Conservation (phyloP, 2,888 invertebrate species). For the Caenorhabditis afra region DNA sequence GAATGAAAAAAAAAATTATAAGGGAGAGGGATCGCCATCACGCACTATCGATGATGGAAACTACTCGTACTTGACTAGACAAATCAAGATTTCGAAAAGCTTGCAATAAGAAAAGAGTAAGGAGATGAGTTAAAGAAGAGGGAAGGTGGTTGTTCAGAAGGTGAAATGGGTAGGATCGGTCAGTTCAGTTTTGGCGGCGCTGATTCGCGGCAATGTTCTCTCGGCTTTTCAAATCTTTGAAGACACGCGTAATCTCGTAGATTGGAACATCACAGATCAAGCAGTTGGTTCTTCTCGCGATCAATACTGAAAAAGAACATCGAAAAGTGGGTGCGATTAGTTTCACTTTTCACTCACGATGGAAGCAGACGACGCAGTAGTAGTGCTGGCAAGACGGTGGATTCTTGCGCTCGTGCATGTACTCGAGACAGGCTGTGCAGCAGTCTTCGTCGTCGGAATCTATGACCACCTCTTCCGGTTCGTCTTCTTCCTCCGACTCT, state of each 20-base stretch:
- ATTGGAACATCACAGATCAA: constrained; percentile 40
- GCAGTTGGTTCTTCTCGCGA: constrained; percentile 35
- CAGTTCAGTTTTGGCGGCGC: neutral
- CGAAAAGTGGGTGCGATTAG: neutral
- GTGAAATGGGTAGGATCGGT: too few species aligned
- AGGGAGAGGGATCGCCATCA: neutral
- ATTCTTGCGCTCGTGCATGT: constrained; percentile 22
- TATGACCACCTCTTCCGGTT: constrained; percentile 1
- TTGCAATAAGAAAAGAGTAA: too few species aligned
- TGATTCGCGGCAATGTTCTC: constrained; percentile 52
- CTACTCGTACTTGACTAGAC: too few species aligned
- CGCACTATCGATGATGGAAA: too few species aligned
- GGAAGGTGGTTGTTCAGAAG: too few species aligned
- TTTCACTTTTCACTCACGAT: constrained; percentile 29
- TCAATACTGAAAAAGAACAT: constrained; percentile 29
- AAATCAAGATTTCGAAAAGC: too few species aligned
- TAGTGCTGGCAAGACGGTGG: constrained; percentile 41
- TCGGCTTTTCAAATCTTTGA: constrained; percentile 38
- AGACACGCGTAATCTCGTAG: constrained; percentile 34
- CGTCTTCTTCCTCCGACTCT: neutral
- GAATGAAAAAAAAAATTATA: neutral
- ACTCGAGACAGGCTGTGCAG: constrained; percentile 34
- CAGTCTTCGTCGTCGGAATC: constrained; percentile 40
- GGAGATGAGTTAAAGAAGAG: too few species aligned
- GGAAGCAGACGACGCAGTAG: constrained; percentile 36